Conservation (phyloP, 2,888 invertebrate genomes). For the Metellina segmentata region DNA sequence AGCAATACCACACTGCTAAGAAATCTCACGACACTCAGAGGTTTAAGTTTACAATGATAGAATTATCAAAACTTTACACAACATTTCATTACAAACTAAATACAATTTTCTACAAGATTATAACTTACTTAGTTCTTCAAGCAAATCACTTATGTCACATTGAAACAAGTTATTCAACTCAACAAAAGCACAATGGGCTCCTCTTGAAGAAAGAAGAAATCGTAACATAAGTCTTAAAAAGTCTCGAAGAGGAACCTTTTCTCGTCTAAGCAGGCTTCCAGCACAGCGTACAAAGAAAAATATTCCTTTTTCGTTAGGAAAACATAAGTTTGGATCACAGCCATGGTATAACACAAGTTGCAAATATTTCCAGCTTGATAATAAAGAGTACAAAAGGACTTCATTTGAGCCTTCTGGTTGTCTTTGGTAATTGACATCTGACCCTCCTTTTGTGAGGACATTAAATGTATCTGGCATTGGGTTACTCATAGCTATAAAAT, state of each 20-base stretch:
- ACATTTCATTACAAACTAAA: not conserved
- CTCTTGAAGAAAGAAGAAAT: slow-evolving; percentile 40
- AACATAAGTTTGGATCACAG: slow-evolving; percentile 57
- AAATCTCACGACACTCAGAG: not conserved
- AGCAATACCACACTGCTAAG: not conserved
- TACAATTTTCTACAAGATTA: not conserved
- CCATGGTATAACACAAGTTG: slow-evolving; percentile 49
- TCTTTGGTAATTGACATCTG: slow-evolving; percentile 55
- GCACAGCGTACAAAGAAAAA: slow-evolving; percentile 41
- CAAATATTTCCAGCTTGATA: slow-evolving; percentile 11
- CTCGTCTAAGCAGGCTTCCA: slow-evolving; percentile 6
- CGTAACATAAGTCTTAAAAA: slow-evolving; percentile 37
- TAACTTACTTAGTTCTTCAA: slow-evolving; percentile 54
- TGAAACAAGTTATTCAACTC: slow-evolving; percentile 13
- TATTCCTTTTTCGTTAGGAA: slow-evolving; percentile 30
- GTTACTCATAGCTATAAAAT: slow-evolving; percentile 50
- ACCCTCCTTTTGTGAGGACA: slow-evolving; percentile 43
- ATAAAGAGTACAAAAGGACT: slow-evolving; percentile 54
- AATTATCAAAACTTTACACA: not conserved
- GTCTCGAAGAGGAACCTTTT: slow-evolving; percentile 1
- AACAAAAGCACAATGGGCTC: slow-evolving; percentile 28
- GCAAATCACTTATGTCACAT: slow-evolving; percentile 24
- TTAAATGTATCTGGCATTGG: slow-evolving; percentile 28
- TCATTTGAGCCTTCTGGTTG: slow-evolving; percentile 34
- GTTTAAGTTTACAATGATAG: not conserved